Evolutionary conservation across 2,113 vertebrate species (phyloP).

Genomic region (Seriola aureovittata): DNA sequence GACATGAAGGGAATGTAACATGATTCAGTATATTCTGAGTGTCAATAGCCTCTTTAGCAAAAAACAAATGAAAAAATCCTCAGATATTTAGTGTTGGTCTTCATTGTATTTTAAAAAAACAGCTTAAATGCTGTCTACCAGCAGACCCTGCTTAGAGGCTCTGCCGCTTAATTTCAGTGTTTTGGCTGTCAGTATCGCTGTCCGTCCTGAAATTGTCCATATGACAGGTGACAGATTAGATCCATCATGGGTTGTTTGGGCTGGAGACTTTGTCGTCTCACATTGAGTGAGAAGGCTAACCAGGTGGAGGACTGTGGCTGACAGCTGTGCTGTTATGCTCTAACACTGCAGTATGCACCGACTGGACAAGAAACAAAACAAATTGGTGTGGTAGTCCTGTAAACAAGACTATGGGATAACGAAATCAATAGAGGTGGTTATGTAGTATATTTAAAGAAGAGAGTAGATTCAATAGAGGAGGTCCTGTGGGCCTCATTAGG

Average conservation of each 20-base stretch:
- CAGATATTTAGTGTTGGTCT: background rate
- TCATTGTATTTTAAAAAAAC: background rate
- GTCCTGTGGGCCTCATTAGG: slow-evolving; percentile 12
- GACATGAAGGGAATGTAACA: background rate
- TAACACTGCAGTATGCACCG: background rate
- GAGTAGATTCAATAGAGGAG: slow-evolving; percentile 13
- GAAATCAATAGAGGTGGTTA: slow-evolving; percentile 34
- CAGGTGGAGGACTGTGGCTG: slow-evolving; percentile 30
- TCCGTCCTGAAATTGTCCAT: slow-evolving; percentile 66
- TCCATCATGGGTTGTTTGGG: slow-evolving; percentile 66
- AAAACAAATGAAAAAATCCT: background rate
- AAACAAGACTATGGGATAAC: slow-evolving; percentile 3
- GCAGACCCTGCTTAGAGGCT: slow-evolving; percentile 8
- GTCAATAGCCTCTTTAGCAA: background rate
- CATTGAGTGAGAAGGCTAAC: slow-evolving; percentile 52
- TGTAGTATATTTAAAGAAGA: slow-evolving; percentile 26
- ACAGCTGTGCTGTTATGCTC: background rate
- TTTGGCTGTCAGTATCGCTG: slow-evolving; percentile 67
- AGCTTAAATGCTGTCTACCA: slow-evolving; percentile 1
- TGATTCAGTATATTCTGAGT: background rate
- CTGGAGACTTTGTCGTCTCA: slow-evolving; percentile 63
- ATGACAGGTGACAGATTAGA: slow-evolving; percentile 79
- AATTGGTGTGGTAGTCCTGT: background rate
- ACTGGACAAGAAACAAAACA: slow-evolving; percentile 17
- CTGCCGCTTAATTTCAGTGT: slow-evolving; percentile 53